phyloP scores from a whole-genome alignment of 2,888 invertebrate genomes.

The Timandra comae region DNA sequence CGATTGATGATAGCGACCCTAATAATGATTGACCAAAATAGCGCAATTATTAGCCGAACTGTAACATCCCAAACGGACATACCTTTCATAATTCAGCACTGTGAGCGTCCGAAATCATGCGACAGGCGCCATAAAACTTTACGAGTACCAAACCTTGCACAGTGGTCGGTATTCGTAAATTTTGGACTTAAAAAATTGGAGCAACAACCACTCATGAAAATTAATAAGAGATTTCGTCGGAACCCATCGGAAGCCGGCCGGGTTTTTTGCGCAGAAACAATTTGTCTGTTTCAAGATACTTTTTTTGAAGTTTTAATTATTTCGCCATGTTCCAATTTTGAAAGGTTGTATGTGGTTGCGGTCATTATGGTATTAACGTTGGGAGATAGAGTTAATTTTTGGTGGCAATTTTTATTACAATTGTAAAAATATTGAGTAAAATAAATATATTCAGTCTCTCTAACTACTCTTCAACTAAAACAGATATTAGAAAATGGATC shows the following conservation, averaged over 20 bases:
- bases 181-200: slow-evolving; percentile 45
- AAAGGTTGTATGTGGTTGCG: no score
- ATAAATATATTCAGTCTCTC: no score
- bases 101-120: neutral
- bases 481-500: no score
- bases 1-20: no score
- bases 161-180: slow-evolving; percentile 22
- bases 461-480: no score
- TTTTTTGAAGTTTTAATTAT: slow-evolving; percentile 3
- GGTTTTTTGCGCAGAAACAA: neutral
- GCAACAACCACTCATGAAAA: slow-evolving; percentile 54
- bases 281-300: slow-evolving; percentile 7
- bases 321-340: neutral
- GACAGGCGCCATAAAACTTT: slow-evolving; percentile 31
- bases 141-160: slow-evolving; percentile 30
- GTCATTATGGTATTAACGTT: no score
- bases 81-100: slow-evolving; percentile 22
- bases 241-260: slow-evolving; percentile 28
- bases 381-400: no score
- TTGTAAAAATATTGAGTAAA: no score
- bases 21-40: no score
- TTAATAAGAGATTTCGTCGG: slow-evolving; percentile 49
- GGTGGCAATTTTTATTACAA: no score
- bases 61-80: slow-evolving; percentile 4
- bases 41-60: no score